Evolutionary conservation across 2,113 vertebrate genomes (phyloP), one percentile per base, ranked within the genome.

Genomic region (Amblyornis subalaris): DNA sequence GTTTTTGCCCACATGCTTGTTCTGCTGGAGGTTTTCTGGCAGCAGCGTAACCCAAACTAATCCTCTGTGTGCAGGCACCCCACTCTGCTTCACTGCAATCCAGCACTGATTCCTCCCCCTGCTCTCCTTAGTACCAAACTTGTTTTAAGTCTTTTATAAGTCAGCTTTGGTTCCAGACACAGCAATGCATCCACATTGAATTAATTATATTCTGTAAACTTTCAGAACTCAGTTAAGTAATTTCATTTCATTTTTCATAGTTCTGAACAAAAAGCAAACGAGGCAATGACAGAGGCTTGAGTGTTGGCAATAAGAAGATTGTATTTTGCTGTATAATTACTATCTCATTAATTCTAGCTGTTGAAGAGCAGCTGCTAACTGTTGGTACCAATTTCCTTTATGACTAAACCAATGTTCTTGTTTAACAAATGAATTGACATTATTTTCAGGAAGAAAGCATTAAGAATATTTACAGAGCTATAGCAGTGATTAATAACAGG

Each of bases 361-460:
- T 80, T 94, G 80, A 94, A 94, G 88, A 85, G 75, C 85, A 92
- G 93, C 88, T 83, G 83, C 67, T 93, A 77, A 75, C 84, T 92
- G 75, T 90, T 92, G 64, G 38, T 92, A 92, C 61, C 62, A 53
- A 84, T 91, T 90, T 93, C 75, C 51, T 89, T 77, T 88, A 79
- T 80, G 71, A 85, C 61, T 90, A 84, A 95, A 93, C 60, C 72
- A 38, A 53, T 66, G 35, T 35, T 76, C 51, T 74, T 71, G 88
- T 91, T 95, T 87, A 95, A 93, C 48, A 84, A 95, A 86, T 40
- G 38, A 76, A 77, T 73, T 88, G 85, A 69, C 36, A 62, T 67
- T 75, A 70, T 66, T 93, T 94, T 73, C 1, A 5, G 51, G 72
- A 92, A 42, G 73, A 77, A 89, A 75, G 61, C 36, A 44, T 66